Evolutionary conservation across 2,797 vertebrate genomes (phyloP), one percentile per base, ranked within the genome.

Genomic region (Arctocebus calabarensis): DNA sequence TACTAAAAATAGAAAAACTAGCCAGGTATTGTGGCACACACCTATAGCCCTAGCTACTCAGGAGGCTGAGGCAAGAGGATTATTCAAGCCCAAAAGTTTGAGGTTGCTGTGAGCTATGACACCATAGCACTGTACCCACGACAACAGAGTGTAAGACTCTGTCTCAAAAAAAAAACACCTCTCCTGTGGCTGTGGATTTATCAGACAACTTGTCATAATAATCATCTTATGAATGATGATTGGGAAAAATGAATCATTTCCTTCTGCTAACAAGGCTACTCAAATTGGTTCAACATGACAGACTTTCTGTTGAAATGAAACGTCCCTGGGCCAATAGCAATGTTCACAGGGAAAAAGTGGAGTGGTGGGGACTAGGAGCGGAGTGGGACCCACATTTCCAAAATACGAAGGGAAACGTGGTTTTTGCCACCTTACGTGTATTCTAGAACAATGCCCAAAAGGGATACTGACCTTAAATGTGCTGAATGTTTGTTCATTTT

Each of bases 161-260:
- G 48, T 52, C 48, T 52, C 48, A 52, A 52, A 52, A 52, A 52
- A 52, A 52, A 48, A 48, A 52, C 4, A 52, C n/a, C 55, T 92
- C 52, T 43, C 34, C 27, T 11, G 20, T 25, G 52, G 52, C 37
- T 20, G 19, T 6, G 25, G 32, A 82, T 90, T 57, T 88, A 84
- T 11, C 73, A 61, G 73, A 32, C 55, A 48, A 89, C 71, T 81
- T 55, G 19, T 93, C 13, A 3, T 52, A 81, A 94, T 17, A 32
- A 86, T 86, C 32, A 55, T 22, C 32, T 85, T 79, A 62, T 66
- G 27, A 88, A 57, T 9, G 48, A 59, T 62, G 59, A 88, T 34
- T 45, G 32, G 74, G 48, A 92, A 88, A 4, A 96, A 96, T 77
- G 85, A 88, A 77, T 94, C 12, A 62, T 66, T 92, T 83, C 57